Percentiles rank a stretch among this genome's conserved stretches.
Conservation (phyloP, 2,113 vertebrate genomes). For the Oncorhynchus tshawytscha region DNA sequence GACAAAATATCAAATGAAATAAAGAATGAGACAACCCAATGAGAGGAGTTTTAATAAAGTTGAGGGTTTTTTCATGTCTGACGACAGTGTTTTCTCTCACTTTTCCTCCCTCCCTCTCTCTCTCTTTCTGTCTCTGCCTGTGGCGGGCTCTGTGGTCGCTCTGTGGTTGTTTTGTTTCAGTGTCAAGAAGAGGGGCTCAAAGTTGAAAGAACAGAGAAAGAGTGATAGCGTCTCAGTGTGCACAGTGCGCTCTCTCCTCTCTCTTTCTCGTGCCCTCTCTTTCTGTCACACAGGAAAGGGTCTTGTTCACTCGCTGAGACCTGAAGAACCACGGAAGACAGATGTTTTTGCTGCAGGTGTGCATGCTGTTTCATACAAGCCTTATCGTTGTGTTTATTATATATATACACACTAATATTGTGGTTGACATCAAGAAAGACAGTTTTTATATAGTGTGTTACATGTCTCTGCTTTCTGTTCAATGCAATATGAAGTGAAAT, state of each 20-base stretch:
- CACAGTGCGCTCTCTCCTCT: conserved; percentile 37
- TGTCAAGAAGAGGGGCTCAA: conserved; percentile 62
- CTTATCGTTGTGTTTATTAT: not conserved
- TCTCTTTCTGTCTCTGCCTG: conserved; percentile 47
- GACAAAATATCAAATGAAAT: not conserved
- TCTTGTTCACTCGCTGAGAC: conserved; percentile 39
- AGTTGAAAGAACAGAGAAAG: conserved; percentile 44
- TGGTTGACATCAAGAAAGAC: not conserved
- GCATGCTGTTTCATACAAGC: not conserved
- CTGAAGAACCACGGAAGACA: conserved; percentile 50
- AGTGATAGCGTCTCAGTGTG: conserved; percentile 56
- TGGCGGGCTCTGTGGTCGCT: conserved; percentile 67
- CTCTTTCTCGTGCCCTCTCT: conserved; percentile 30
- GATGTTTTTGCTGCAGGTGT: conserved; percentile 37
- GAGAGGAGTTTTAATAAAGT: too few species aligned
- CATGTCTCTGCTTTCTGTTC: not conserved
- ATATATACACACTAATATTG: not conserved
- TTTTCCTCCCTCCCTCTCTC: not conserved
- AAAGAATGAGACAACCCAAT: not conserved
- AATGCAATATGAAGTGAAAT: too few species aligned
- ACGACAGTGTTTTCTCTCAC: not conserved
- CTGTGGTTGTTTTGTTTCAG: conserved; percentile 77
- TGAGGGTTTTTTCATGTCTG: too few species aligned
- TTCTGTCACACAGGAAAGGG: conserved; percentile 67
- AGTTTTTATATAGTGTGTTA: not conserved